phyloP scores from a whole-genome alignment of 2,797 vertebrate genomes.

The Sebastes variabilis region DNA sequence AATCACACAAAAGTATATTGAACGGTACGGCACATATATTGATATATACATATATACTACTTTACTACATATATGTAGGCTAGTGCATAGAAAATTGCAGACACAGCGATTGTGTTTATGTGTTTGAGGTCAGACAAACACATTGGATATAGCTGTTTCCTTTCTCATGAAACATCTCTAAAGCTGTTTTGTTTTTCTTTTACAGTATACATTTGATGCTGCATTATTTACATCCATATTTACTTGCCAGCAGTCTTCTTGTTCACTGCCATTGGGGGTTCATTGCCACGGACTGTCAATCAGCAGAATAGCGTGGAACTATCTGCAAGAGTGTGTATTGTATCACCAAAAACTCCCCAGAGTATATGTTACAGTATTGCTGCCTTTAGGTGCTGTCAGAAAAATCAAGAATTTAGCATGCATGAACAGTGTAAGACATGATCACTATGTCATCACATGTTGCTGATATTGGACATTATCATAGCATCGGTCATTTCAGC shows the following conservation, averaged over 20 bases:
- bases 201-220: neutral
- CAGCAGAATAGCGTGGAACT: neutral
- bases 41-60: no score
- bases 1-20: no score
- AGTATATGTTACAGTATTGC: neutral
- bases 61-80: no score
- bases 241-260: neutral
- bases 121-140: no score
- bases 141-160: no score
- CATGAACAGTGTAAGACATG: no score
- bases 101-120: no score
- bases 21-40: no score
- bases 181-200: neutral
- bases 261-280: neutral
- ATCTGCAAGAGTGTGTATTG: neutral
- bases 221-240: neutral
- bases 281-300: neutral
- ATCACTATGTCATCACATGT: neutral
- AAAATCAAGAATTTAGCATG: no score
- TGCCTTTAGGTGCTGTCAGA: neutral
- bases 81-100: no score
- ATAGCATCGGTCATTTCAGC: neutral
- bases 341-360: neutral
- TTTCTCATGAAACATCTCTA: neutral
- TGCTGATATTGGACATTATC: neutral